Evolutionary conservation across 2,113 vertebrate genomes (phyloP).

Genomic region (Fregata magnificens): DNA sequence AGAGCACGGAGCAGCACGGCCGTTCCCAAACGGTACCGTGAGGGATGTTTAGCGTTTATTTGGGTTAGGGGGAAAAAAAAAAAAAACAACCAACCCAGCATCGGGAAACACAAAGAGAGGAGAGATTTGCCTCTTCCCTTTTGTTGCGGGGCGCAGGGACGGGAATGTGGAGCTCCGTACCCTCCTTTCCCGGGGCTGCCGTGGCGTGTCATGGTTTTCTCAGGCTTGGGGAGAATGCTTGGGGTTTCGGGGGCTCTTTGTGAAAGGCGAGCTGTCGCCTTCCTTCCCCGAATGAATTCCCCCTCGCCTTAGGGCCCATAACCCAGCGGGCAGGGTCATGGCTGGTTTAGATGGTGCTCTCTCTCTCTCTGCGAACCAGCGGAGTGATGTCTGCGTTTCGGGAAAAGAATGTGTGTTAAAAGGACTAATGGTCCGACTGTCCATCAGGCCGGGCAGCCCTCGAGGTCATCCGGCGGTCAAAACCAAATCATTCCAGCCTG

Average conservation of each 20-base stretch:
- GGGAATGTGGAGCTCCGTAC: not conserved
- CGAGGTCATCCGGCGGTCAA: conserved; percentile 83
- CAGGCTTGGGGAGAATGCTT: not conserved
- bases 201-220: not conserved
- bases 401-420: conserved; percentile 77
- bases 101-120: not conserved
- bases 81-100: not conserved
- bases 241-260: conserved; percentile 20
- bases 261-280: not conserved
- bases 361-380: conserved; percentile 13
- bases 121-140: not conserved
- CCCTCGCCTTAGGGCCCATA: conserved; percentile 25
- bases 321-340: conserved; percentile 48
- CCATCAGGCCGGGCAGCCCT: conserved; percentile 72
- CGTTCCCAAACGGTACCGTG: rapidly evolving
- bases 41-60: not conserved
- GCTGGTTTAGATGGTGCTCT: conserved; percentile 40
- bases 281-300: conserved; percentile 9
- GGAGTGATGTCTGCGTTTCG: conserved; percentile 63
- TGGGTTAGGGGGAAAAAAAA: not conserved
- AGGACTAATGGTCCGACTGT: conserved; percentile 75
- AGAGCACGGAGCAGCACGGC: not conserved
- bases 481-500: conserved; percentile 75
- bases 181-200: not conserved
- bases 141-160: not conserved